A percentile compares a stretch with the other conserved stretches of the same genome.
Evolutionary conservation across 2,113 vertebrate genomes (phyloP).

Genomic region (Dinomys branickii): DNA sequence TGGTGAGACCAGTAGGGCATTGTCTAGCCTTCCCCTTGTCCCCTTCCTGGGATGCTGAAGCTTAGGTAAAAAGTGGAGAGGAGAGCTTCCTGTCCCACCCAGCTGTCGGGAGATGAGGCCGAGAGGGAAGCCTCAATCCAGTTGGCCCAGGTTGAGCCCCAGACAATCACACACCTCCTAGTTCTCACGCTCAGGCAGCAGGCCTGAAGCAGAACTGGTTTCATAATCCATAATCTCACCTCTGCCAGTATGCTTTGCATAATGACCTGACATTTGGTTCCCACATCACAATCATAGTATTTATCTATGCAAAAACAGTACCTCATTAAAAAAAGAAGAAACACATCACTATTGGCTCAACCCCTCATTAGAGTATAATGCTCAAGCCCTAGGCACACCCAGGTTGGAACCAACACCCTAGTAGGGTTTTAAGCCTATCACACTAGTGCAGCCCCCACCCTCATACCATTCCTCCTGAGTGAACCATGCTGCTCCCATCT

Average conservation of each 20-base stretch:
- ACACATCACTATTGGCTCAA: slow-evolving; percentile 73
- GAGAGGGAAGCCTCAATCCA: slow-evolving; percentile 36
- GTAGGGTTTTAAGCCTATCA: background rate
- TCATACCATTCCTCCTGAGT: background rate
- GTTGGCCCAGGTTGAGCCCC: slow-evolving; percentile 69
- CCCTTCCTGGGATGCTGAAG: slow-evolving; percentile 4
- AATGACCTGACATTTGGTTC: slow-evolving; percentile 82
- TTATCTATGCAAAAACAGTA: slow-evolving; percentile 84
- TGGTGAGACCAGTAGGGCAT: too few species aligned
- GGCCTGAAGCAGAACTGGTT: slow-evolving; percentile 79
- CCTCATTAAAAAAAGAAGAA: slow-evolving; percentile 79
- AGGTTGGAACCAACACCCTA: slow-evolving; percentile 54
- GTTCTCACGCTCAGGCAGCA: slow-evolving; percentile 82
- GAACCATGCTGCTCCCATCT: background rate
- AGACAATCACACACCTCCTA: slow-evolving; percentile 54
- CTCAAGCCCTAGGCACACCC: slow-evolving; percentile 73
- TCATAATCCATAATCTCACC: slow-evolving; percentile 82
- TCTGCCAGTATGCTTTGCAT: slow-evolving; percentile 78
- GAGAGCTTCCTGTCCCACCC: slow-evolving; percentile 11
- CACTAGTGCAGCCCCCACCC: background rate
- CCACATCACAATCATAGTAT: slow-evolving; percentile 84
- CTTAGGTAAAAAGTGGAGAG: background rate
- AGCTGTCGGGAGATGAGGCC: slow-evolving; percentile 52
- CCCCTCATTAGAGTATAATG: slow-evolving; percentile 79
- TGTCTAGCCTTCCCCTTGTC: background rate